Conservation (phyloP, 2,888 invertebrate species). For the Drosophila melanosoma region DNA sequence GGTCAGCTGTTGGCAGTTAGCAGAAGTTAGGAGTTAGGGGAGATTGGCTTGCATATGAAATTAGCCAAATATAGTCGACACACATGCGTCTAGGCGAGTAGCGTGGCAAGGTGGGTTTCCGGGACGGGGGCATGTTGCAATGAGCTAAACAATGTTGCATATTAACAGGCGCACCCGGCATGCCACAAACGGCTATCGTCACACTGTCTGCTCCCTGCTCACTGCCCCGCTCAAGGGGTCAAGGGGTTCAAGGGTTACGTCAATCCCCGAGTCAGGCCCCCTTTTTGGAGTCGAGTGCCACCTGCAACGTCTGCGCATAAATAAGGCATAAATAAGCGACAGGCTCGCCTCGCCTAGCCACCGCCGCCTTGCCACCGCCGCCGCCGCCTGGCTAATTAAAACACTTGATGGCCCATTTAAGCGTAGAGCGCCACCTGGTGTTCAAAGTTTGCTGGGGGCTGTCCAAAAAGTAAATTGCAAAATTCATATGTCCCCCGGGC, state of each 20-base stretch:
- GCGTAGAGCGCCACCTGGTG: constrained; percentile 46
- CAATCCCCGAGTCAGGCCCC: background rate
- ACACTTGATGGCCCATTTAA: constrained; percentile 71
- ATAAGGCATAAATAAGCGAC: constrained; percentile 78
- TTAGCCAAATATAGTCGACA: constrained; percentile 61
- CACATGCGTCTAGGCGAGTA: constrained; percentile 32
- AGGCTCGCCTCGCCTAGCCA: constrained; percentile 39
- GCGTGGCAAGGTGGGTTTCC: background rate
- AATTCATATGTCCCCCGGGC: constrained; percentile 49
- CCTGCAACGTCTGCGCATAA: constrained; percentile 74
- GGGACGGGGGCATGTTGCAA: constrained; percentile 58
- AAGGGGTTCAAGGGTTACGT: background rate
- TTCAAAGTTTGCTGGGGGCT: constrained; percentile 1
- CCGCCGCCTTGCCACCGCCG: constrained; percentile 7
- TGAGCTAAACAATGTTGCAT: constrained; percentile 78
- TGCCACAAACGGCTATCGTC: constrained; percentile 11
- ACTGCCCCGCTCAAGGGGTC: no score
- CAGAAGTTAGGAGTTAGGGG: background rate
- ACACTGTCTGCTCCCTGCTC: background rate
- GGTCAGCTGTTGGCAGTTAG: background rate
- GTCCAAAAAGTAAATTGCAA: constrained; percentile 53
- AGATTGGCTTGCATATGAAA: constrained; percentile 56
- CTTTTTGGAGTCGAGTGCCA: constrained; percentile 10
- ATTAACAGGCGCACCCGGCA: constrained; percentile 58
- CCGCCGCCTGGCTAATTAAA: constrained; percentile 66